phyloP scores from a whole-genome alignment of 2,888 invertebrate genomes.

The Amphipyra berbera region DNA sequence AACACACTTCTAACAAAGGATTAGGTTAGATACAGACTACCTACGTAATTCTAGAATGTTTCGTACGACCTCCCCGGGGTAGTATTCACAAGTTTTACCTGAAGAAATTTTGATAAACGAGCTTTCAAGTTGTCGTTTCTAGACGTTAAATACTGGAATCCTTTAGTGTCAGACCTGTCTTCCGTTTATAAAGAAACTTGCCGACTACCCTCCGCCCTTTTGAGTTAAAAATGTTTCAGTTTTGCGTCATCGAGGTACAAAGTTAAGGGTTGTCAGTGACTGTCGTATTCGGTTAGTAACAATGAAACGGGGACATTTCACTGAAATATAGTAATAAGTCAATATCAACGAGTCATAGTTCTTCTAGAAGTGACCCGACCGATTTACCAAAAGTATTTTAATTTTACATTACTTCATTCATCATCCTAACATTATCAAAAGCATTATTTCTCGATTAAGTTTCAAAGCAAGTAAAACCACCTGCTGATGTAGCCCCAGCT shows the following conservation, averaged over 20 bases:
- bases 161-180: slow-evolving; percentile 52
- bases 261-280: slow-evolving; percentile 12
- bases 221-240: slow-evolving; percentile 23
- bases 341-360: slow-evolving; percentile 21
- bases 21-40: slow-evolving; percentile 43
- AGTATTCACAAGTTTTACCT: slow-evolving; percentile 47
- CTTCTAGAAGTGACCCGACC: slow-evolving; percentile 9
- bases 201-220: slow-evolving; percentile 20
- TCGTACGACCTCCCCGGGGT: slow-evolving; percentile 24
- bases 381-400: slow-evolving; percentile 14
- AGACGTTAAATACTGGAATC: slow-evolving; percentile 44
- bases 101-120: slow-evolving; percentile 61
- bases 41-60: slow-evolving; percentile 39
- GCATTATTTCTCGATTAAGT: no score
- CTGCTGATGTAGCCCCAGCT: no score
- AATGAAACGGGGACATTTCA: slow-evolving; percentile 7
- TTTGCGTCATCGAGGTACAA: slow-evolving; percentile 21
- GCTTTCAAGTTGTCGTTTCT: slow-evolving; percentile 40
- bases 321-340: slow-evolving; percentile 18
- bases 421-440: no score
- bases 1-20: slow-evolving; percentile 58
- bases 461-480: no score
- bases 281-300: slow-evolving; percentile 12
- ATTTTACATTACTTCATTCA: slow-evolving; percentile 1
- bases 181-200: slow-evolving; percentile 32